Evolutionary conservation across 2,113 vertebrate genomes (phyloP).

Genomic region (Ictalurus punctatus): DNA sequence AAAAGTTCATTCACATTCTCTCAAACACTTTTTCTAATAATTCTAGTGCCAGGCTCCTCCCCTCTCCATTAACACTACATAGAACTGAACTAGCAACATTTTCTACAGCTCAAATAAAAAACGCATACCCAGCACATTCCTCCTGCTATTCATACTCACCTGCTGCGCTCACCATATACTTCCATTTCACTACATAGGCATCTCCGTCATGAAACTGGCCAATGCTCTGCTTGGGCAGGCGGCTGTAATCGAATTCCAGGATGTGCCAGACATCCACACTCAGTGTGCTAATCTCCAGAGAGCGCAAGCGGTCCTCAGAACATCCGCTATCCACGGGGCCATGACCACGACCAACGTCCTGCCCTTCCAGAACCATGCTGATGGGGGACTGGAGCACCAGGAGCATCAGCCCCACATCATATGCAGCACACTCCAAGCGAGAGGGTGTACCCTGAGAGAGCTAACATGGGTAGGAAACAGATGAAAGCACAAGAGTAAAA

Average conservation of each 20-base stretch:
- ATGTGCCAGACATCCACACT: slow-evolving; percentile 97
- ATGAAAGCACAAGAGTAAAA: background rate
- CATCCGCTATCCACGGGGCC: slow-evolving; percentile 80
- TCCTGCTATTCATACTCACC: slow-evolving; percentile 72
- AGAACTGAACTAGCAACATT: background rate
- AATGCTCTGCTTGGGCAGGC: slow-evolving; percentile 93
- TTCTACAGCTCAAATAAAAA: background rate
- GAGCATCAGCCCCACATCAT: slow-evolving; percentile 85
- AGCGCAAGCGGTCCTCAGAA: slow-evolving; percentile 78
- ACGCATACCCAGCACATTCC: background rate
- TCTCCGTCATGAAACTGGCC: slow-evolving; percentile 98
- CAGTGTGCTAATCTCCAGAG: slow-evolving; percentile 82
- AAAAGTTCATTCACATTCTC: background rate
- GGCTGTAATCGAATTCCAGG: slow-evolving; percentile 95
- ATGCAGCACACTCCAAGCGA: slow-evolving; percentile 78
- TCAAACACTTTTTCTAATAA: background rate
- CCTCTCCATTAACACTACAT: background rate
- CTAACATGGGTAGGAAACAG: slow-evolving; percentile 58
- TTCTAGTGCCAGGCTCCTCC: background rate
- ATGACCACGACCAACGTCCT: slow-evolving; percentile 86
- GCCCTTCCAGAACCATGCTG: slow-evolving; percentile 82
- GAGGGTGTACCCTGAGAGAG: slow-evolving; percentile 76
- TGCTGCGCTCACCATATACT: slow-evolving; percentile 91
- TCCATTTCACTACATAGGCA: slow-evolving; percentile 97
- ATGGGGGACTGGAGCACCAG: slow-evolving; percentile 76